Evolutionary conservation across 2,113 vertebrate species (phyloP).

Genomic region (Ciconia boyciana): DNA sequence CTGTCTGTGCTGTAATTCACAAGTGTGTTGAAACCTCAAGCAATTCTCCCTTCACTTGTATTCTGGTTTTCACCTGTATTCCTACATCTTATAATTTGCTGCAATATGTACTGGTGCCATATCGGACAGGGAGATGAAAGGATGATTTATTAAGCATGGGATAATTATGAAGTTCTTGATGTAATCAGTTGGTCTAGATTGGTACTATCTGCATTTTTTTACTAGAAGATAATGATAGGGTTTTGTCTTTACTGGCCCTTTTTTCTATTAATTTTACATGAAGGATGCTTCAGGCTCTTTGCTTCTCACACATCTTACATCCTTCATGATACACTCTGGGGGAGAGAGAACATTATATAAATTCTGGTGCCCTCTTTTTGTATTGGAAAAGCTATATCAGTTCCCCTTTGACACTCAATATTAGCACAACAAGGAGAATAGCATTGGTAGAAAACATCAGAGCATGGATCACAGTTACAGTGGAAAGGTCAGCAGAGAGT

Average conservation of each 20-base stretch:
- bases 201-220: neutral
- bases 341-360: neutral
- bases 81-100: neutral
- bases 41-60: neutral
- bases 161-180: neutral
- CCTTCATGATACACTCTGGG: neutral
- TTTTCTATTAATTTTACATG: neutral
- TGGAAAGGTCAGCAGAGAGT: neutral
- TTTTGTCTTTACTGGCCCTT: neutral
- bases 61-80: neutral
- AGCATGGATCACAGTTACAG: neutral
- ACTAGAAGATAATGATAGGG: neutral
- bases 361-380: neutral
- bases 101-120: neutral
- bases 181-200: neutral
- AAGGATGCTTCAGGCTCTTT: neutral
- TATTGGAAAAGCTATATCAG: neutral
- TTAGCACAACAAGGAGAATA: neutral
- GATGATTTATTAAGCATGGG: neutral
- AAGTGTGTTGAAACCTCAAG: neutral
- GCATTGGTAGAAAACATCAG: neutral
- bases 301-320: neutral
- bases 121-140: neutral
- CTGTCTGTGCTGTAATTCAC: neutral
- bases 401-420: neutral